phyloP scores from a whole-genome alignment of 2,888 invertebrate genomes.

The Bugula neritina region DNA sequence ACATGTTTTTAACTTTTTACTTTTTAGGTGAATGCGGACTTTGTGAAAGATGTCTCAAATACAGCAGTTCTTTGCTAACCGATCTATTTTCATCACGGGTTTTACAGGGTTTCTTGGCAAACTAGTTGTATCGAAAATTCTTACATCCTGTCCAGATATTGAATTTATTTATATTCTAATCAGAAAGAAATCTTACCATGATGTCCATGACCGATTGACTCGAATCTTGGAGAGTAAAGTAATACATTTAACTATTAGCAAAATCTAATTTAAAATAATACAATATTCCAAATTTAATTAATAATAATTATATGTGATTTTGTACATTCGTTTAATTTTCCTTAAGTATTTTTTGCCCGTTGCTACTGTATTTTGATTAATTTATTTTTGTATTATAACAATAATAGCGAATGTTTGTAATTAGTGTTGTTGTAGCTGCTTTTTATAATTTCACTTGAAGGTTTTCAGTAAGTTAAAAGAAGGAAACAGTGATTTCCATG shows the following conservation, averaged over 20 bases:
- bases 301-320: neutral
- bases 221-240: constrained; percentile 17
- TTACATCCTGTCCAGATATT: neutral
- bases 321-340: neutral
- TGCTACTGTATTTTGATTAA: neutral
- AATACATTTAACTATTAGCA: neutral
- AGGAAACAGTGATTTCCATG: neutral
- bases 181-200: neutral
- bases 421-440: no score
- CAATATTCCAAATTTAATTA: neutral
- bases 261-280: neutral
- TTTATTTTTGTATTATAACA: no score
- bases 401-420: no score
- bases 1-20: no score
- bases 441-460: neutral
- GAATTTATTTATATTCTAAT: neutral
- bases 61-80: constrained; percentile 11
- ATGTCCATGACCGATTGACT: neutral
- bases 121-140: constrained; percentile 3
- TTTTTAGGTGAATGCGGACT: no score
- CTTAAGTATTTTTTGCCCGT: neutral
- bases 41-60: constrained; percentile 17
- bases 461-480: constrained; percentile 15
- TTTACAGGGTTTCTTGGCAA: constrained; percentile 18
- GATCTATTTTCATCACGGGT: neutral